These are phyloP conservation scores for Bicyclus anynana DNA, from an alignment of 1,140 invertebrate species.

Conservation along the genomic window DNA sequence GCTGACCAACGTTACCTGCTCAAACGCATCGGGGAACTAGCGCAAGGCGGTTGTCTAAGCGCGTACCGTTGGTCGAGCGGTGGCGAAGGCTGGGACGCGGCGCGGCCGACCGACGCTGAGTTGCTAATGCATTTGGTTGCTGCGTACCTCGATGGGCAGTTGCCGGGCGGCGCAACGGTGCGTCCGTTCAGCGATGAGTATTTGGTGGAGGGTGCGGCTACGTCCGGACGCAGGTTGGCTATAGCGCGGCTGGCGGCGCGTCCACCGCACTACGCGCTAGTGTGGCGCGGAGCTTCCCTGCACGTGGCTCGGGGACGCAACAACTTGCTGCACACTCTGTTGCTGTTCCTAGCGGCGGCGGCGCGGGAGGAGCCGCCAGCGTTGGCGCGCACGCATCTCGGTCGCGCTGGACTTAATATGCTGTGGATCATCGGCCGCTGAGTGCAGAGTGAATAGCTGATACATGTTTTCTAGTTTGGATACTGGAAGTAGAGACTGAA, in stretches of 20 bases:
- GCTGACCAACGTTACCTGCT: slow-evolving; percentile 88
- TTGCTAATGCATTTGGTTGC: slow-evolving; percentile 88
- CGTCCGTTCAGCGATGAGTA: slow-evolving; percentile 30
- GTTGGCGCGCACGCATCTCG: slow-evolving; percentile 67
- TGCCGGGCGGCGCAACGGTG: slow-evolving; percentile 21
- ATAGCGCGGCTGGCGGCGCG: slow-evolving; percentile 24
- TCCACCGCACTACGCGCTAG: slow-evolving; percentile 26
- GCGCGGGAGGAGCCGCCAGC: slow-evolving; percentile 35
- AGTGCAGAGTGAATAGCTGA: too few relatives aligned
- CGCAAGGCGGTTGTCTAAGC: slow-evolving; percentile 86
- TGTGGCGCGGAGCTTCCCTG: neutral
- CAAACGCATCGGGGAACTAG: slow-evolving; percentile 79
- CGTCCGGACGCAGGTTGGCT: slow-evolving; percentile 10
- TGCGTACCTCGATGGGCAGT: slow-evolving; percentile 82
- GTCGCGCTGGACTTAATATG: slow-evolving; percentile 86
- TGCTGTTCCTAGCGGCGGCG: slow-evolving; percentile 36
- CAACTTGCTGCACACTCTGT: slow-evolving; percentile 83
- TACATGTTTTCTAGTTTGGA: too few relatives aligned
- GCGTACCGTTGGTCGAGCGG: slow-evolving; percentile 88
- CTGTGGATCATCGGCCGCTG: slow-evolving; percentile 84
- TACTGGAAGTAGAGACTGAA: too few relatives aligned
- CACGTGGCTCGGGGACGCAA: slow-evolving; percentile 80
- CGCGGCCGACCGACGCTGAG: slow-evolving; percentile 86
- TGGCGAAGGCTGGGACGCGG: slow-evolving; percentile 83
- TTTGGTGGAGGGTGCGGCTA: slow-evolving; percentile 9